These are phyloP conservation scores for Allophyes oxyacanthae DNA, from an alignment of 2,888 invertebrate genomes.

Conservation along the genomic window DNA sequence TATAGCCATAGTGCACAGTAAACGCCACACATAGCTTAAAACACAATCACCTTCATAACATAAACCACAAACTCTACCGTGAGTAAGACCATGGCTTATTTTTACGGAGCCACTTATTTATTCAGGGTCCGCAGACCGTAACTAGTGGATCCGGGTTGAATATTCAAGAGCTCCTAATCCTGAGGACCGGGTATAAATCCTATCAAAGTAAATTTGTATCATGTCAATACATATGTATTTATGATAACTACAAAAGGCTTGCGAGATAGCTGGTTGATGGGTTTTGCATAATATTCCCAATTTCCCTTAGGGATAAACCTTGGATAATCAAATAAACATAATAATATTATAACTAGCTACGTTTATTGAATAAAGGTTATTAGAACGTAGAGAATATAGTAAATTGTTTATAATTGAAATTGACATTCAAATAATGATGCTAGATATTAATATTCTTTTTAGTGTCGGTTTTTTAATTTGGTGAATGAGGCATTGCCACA, in stretches of 20 bases:
- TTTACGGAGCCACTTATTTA: conserved; percentile 42
- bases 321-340: conserved; percentile 27
- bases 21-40: no score
- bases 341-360: no score
- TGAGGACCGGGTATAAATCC: conserved; percentile 35
- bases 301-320: conserved; percentile 18
- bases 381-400: no score
- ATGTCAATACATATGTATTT: conserved; percentile 53
- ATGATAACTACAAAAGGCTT: conserved; percentile 46
- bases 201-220: conserved; percentile 48
- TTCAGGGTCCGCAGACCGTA: conserved; percentile 36
- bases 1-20: no score
- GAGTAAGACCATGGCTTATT: conserved; percentile 20
- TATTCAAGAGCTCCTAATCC: conserved; percentile 54
- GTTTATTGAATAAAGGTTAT: no score
- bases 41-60: conserved; percentile 2
- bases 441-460: no score
- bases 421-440: no score
- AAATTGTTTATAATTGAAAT: no score
- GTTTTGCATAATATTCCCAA: conserved; percentile 24
- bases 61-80: background rate
- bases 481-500: no score
- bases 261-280: conserved; percentile 34
- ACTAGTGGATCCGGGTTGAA: conserved; percentile 43
- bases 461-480: no score